phyloP scores from a whole-genome alignment of 2,888 invertebrate genomes.

The Andrena dorsata region DNA sequence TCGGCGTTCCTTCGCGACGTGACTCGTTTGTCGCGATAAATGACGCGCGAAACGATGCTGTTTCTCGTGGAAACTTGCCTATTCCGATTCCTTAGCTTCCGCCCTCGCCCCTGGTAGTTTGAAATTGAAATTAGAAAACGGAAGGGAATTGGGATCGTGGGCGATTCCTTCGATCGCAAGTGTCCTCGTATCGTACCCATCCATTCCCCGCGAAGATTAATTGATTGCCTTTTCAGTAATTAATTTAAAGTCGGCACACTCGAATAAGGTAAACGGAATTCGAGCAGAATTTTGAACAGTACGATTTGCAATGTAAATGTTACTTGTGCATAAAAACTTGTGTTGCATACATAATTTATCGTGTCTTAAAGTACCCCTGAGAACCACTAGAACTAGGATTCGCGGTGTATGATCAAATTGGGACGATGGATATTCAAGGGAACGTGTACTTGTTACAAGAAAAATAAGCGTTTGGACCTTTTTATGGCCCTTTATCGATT shows the following conservation, averaged over 20 bases:
- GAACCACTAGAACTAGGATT: background rate
- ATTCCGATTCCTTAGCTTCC: background rate
- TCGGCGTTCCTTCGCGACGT: slow-evolving; percentile 27
- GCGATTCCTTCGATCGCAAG: background rate
- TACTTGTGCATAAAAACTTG: background rate
- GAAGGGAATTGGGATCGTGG: background rate
- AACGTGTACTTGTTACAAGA: background rate
- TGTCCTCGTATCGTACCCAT: background rate
- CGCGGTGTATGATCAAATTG: background rate
- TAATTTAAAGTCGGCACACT: no score
- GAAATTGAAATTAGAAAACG: slow-evolving; percentile 23
- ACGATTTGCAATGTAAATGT: slow-evolving; percentile 9
- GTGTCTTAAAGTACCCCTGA: background rate
- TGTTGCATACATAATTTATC: slow-evolving; percentile 15
- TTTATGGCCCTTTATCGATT: background rate
- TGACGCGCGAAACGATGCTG: slow-evolving; percentile 37
- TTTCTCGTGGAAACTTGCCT: slow-evolving; percentile 14
- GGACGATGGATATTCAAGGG: background rate
- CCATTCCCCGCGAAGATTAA: background rate
- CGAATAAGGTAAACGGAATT: slow-evolving; percentile 1
- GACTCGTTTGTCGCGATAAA: slow-evolving; percentile 42
- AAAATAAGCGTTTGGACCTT: background rate
- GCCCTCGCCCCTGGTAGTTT: background rate
- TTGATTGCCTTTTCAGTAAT: background rate
- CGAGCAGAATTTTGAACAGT: background rate